Base-by-base conservation (phyloP, 2,797 vertebrate genomes). In the Argentina silus region DNA sequence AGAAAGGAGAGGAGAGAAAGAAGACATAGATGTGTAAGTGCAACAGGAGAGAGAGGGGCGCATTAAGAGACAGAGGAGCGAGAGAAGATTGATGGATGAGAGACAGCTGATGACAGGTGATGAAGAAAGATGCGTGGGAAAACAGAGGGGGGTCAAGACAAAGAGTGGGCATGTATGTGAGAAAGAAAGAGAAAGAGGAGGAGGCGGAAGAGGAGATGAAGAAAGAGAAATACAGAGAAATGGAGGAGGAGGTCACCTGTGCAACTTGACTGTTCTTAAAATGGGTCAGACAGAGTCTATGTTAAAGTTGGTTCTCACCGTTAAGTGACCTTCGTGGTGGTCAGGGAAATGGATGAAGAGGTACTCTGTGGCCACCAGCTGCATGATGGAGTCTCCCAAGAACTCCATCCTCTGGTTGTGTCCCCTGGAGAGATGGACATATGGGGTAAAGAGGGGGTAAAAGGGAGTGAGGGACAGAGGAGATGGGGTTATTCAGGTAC, bases 401-500 rank as follows among this genome's bases (percentile, higher is more conserved):
- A 99, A 99, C 94, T 99, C 97, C 98, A 99, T 99, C 86, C 97
- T 95, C 93, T 99, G 98, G 89, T 99, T 99, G 87, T 99, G 98
- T 78, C 98, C 98, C 84, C 97, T 99, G 85, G 88, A 7, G 44
- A 44, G 61, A 78, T 72, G 79, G 88, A 36, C 17, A 43, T 21
- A 14, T 43, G 15, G 61, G 27, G 7, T 5, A 44, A 9, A 19
- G 50, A 56, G 56, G 15, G 15, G 44, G 43, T 11, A n/a, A 67
- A 1, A 2, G 45, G 21, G 60, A 36, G 60, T 19, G n/a, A 44
- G 17, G 43, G 50, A 53, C 11, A 19, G 61, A 55, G 48, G 14
- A 17, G 15, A 15, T 23, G 12, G 14, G 19, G 80, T 79, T 81
- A 81, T 72, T 73, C 64, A 69, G 79, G 67, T 63, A 27, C 74